Percentiles rank a stretch among this genome's conserved stretches.
These are phyloP conservation scores for Hirtodrosophila histrioides DNA, from an alignment of 2,888 invertebrate genomes.

Conservation along the genomic window DNA sequence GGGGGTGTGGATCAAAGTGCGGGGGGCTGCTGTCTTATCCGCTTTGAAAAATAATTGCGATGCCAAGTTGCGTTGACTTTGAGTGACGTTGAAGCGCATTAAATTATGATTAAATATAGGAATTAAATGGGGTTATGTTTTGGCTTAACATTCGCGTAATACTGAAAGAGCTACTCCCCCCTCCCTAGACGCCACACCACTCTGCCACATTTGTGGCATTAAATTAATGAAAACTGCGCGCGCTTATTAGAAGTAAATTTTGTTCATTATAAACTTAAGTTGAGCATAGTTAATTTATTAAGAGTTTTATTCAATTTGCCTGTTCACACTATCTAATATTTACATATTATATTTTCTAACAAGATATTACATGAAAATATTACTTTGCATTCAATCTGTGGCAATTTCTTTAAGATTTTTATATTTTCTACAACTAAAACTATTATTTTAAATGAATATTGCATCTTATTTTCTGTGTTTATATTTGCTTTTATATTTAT, in stretches of 20 bases:
- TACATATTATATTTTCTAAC: too few species aligned
- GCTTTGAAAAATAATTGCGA: constrained; percentile 51
- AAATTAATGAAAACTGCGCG: constrained; percentile 55
- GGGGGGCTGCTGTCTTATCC: constrained; percentile 22
- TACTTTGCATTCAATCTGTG: too few species aligned
- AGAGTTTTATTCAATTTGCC: too few species aligned
- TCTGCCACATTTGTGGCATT: constrained; percentile 6
- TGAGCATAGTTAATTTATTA: constrained; percentile 11
- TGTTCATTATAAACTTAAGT: constrained; percentile 3
- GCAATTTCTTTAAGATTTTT: too few species aligned
- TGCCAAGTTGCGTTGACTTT: constrained; percentile 66
- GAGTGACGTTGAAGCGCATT: constrained; percentile 68
- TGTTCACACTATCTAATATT: too few species aligned
- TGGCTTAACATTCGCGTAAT: constrained; percentile 23
- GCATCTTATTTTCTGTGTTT: too few species aligned
- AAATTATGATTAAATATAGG: constrained; percentile 68
- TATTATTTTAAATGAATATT: too few species aligned
- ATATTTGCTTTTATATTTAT: too few species aligned
- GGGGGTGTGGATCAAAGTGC: neutral
- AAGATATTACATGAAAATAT: too few species aligned
- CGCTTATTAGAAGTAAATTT: constrained; percentile 8
- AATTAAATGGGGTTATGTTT: constrained; percentile 66
- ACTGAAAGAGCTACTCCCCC: neutral
- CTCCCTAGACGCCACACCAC: neutral
- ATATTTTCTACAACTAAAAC: too few species aligned